Conservation (phyloP, 2,113 vertebrate species). For the Gopherus evgoodei region DNA sequence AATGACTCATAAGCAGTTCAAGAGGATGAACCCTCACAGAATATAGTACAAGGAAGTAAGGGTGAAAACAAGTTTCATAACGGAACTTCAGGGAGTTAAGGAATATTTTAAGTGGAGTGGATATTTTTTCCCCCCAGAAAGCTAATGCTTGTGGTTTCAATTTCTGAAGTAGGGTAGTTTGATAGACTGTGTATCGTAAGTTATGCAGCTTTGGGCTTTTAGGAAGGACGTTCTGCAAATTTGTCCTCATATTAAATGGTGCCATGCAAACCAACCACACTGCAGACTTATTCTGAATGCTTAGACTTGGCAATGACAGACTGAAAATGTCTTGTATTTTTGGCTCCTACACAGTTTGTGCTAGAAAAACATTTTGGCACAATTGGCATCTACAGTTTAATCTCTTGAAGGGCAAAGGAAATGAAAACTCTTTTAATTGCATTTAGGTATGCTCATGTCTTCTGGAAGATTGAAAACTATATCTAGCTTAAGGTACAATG, state of each 20-base stretch:
- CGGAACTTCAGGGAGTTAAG: background rate
- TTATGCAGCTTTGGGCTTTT: constrained; percentile 3
- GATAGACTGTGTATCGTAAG: background rate
- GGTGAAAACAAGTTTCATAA: background rate
- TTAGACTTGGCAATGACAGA: constrained; percentile 18
- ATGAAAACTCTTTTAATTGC: constrained; percentile 24
- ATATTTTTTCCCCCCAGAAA: background rate
- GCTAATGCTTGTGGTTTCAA: background rate
- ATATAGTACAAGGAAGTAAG: background rate
- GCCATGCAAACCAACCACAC: constrained; percentile 11
- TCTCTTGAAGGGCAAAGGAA: constrained; percentile 15
- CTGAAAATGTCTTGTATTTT: constrained; percentile 55
- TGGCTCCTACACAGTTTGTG: constrained; percentile 40
- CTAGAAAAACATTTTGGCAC: constrained; percentile 49
- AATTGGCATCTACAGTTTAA: constrained; percentile 40
- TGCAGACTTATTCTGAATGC: constrained; percentile 42
- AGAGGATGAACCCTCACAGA: background rate
- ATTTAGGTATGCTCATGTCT: background rate
- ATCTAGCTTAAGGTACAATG: constrained; percentile 13
- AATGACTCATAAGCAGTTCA: background rate
- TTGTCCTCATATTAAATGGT: constrained; percentile 41
- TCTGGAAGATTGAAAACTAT: constrained; percentile 12
- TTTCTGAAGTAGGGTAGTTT: constrained; percentile 3
- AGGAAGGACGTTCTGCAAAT: constrained; percentile 58
- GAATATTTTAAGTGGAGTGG: background rate